Base-by-base conservation (phyloP, 2,888 invertebrate genomes). In the Allygus modestus region DNA sequence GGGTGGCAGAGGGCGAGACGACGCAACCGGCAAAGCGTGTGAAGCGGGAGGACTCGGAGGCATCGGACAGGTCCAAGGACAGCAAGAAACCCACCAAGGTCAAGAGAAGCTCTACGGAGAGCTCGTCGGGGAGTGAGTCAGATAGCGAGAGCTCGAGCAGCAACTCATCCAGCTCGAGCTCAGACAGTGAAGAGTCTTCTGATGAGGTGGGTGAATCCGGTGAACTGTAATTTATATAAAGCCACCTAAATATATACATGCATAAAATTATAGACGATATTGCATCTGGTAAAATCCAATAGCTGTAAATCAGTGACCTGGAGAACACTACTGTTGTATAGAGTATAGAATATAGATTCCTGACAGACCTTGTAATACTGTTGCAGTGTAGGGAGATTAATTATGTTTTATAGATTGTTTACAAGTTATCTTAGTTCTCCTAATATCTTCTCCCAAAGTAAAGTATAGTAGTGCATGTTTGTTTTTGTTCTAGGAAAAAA, bases 71-170 rank as follows among this genome's bases (percentile, higher is more conserved):
- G 65, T 69, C 65, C 23, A 77, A 84, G 26, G 84, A 79, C 31
- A 73, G 51, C 11, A 61, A 46, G 43, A 84, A 84, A 61, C 33
- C 37, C n/a, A 69, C 20, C 17, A 51, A 69, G 17, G 41, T 26
- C 11, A 73, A 75, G 71, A n/a, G 75, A 15, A 85, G 54, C 41
- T 85, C 85, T 9, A 75, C 85, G 0, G 85, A 85, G 69, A 85
- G 83, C n/a, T 79, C 73, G 23, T 85, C 85, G 33, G 82, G 75
- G n/a, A 82, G 82, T 51, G 83, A 83, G 20, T 81, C 75, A 1
- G 82, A 83, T n/a, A 83, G 85, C 46, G 85, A 87, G 23, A 77
- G 81, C 43, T 77, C 84, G 37, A 61, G 79, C 15, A 82, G 51
- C 41, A 84, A 77, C 31, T 83, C 82, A 17, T 69, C 85, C 5